Conservation (phyloP, 2,797 vertebrate genomes). For the Ctenopoma kingsleyae region DNA sequence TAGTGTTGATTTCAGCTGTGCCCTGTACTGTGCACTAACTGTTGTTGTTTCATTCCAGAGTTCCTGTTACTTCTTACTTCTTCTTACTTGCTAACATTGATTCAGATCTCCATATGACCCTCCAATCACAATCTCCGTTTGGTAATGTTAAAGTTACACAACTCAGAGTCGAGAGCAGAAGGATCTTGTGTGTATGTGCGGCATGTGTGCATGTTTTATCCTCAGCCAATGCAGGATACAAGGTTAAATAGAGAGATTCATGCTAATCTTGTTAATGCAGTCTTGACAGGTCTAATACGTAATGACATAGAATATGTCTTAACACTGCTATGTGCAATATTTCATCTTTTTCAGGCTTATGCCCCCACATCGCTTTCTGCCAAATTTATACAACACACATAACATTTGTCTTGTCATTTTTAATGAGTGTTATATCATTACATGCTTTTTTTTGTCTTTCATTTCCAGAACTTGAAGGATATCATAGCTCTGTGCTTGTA, state of each 20-base stretch:
- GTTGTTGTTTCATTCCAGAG: conserved; percentile 28
- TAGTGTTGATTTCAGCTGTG: background rate
- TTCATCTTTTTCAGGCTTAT: conserved; percentile 30
- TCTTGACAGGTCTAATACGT: conserved; percentile 65
- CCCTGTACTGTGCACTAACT: background rate
- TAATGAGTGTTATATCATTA: background rate
- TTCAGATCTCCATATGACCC: conserved; percentile 28
- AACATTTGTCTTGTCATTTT: background rate
- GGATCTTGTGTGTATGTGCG: conserved; percentile 16
- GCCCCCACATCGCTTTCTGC: conserved; percentile 3
- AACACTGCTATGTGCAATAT: conserved; percentile 42
- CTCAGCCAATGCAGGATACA: conserved; percentile 21
- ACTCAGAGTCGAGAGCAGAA: conserved; percentile 14
- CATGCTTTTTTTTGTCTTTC: background rate
- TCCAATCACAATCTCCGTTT: conserved; percentile 34
- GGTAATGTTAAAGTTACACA: conserved; percentile 51
- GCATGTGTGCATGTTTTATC: conserved; percentile 28
- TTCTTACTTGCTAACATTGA: conserved; percentile 10
- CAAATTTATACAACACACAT: conserved; percentile 1
- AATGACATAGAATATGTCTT: conserved; percentile 45
- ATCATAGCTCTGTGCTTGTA: background rate
- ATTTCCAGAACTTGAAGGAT: background rate
- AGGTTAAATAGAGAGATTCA: conserved; percentile 39
- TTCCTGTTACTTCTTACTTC: too few relatives aligned
- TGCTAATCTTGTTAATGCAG: conserved; percentile 62